Percentiles rank a stretch among this genome's conserved stretches.
Evolutionary conservation across 1,140 invertebrate species (phyloP).

Genomic region (Wiebesia pumilae): DNA sequence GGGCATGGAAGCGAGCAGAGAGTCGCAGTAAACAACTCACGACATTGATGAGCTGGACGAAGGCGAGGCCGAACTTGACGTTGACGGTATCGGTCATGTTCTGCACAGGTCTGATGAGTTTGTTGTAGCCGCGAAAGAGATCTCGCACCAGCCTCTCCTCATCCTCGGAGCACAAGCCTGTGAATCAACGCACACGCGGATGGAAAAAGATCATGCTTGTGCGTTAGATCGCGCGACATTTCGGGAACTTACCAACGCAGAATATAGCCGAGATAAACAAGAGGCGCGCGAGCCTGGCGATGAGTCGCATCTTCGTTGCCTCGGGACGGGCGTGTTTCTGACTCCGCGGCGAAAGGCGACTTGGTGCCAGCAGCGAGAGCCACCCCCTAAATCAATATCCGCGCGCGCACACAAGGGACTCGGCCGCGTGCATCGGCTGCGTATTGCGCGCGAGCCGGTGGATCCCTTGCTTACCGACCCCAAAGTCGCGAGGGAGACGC

Average conservation of each 20-base stretch:
- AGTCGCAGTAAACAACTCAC: conserved; percentile 77
- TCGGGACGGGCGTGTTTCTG: conserved; percentile 38
- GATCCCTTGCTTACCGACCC: conserved; percentile 15
- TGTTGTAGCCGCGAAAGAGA: conserved; percentile 98
- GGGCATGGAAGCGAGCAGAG: background rate
- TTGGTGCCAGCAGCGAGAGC: conserved; percentile 22
- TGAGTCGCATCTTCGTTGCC: conserved; percentile 31
- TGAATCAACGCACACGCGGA: background rate
- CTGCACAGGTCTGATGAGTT: conserved; percentile 97
- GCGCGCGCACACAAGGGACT: conserved; percentile 33
- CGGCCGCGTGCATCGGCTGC: background rate
- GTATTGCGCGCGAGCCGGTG: background rate
- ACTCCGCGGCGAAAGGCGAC: background rate
- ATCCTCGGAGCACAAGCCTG: conserved; percentile 90
- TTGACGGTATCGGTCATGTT: conserved; percentile 98
- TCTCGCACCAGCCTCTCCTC: conserved; percentile 96
- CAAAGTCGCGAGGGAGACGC: background rate
- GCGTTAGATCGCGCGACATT: background rate
- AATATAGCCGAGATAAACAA: conserved; percentile 42
- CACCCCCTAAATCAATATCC: conserved; percentile 51
- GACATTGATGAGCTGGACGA: conserved; percentile 99
- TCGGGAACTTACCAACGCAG: conserved; percentile 40
- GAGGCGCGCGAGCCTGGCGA: conserved; percentile 5
- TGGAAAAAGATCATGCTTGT: background rate
- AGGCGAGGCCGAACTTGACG: conserved; percentile 96